These are phyloP conservation scores for Unio pictorum DNA, from an alignment of 2,888 invertebrate genomes.

Conservation along the genomic window DNA sequence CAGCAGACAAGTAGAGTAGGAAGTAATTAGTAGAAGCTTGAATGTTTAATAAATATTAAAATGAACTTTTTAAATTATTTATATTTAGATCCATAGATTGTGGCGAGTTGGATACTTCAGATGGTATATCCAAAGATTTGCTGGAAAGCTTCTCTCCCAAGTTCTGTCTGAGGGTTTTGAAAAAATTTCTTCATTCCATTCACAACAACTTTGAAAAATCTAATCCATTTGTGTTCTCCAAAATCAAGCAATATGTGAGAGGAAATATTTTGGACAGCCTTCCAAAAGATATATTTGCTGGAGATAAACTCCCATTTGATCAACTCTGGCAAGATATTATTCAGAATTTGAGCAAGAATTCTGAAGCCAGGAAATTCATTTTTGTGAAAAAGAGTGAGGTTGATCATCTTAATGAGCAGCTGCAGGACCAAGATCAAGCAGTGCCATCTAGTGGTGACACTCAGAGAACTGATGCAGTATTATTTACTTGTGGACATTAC, in stretches of 20 bases:
- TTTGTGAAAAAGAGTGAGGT: slow-evolving; percentile 54
- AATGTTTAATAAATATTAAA: too few relatives aligned
- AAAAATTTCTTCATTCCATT: slow-evolving; percentile 28
- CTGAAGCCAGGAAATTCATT: slow-evolving; percentile 46
- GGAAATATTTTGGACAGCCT: slow-evolving; percentile 16
- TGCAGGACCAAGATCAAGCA: slow-evolving; percentile 16
- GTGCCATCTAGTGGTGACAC: slow-evolving; percentile 7
- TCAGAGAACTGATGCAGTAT: slow-evolving; percentile 29
- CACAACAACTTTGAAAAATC: slow-evolving; percentile 24
- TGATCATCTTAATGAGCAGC: slow-evolving; percentile 50
- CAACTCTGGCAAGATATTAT: slow-evolving; percentile 61
- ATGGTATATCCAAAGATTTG: slow-evolving; percentile 6
- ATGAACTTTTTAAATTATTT: too few relatives aligned
- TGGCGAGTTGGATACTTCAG: neutral
- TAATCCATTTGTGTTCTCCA: slow-evolving; percentile 18
- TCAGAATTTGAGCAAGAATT: slow-evolving; percentile 52
- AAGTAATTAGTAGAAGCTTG: too few relatives aligned
- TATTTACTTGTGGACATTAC: slow-evolving; percentile 66
- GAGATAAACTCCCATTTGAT: slow-evolving; percentile 43
- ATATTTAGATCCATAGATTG: too few relatives aligned
- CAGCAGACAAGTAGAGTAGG: too few relatives aligned
- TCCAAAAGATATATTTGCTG: slow-evolving; percentile 16
- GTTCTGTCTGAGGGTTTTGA: slow-evolving; percentile 36
- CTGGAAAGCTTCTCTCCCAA: slow-evolving; percentile 33
- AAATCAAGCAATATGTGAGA: slow-evolving; percentile 19